Evolutionary conservation across 2,113 vertebrate species (phyloP).

Genomic region (Chionomys nivalis): DNA sequence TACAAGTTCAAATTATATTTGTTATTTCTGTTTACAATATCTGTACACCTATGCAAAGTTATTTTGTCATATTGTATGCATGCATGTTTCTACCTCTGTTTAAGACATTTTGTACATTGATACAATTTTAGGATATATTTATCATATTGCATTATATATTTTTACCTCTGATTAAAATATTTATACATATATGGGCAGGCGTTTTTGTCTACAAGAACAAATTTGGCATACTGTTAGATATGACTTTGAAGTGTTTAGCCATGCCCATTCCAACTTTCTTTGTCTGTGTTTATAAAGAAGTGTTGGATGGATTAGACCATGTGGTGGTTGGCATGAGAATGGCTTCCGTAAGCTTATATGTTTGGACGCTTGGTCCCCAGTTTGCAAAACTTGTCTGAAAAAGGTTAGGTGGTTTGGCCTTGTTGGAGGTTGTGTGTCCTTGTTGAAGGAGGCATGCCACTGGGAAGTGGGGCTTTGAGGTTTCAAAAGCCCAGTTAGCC

Average conservation of each 20-base stretch:
- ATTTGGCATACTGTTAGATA: background rate
- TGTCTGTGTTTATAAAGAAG: constrained; percentile 49
- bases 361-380: background rate
- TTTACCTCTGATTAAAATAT: too few species aligned
- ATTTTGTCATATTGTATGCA: too few species aligned
- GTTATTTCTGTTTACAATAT: too few species aligned
- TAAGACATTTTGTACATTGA: too few species aligned
- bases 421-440: background rate
- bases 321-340: background rate
- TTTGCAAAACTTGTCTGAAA: background rate
- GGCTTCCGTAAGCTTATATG: background rate
- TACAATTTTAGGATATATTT: too few species aligned
- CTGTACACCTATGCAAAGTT: too few species aligned
- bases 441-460: background rate
- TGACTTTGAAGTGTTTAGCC: background rate
- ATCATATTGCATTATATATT: too few species aligned
- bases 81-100: too few species aligned
- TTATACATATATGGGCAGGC: background rate
- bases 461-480: background rate
- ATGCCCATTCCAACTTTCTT: background rate
- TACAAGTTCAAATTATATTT: too few species aligned
- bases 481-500: background rate
- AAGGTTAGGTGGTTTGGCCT: background rate
- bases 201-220: background rate
- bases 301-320: background rate